Percentiles rank a stretch among this genome's conserved stretches.
phyloP scores from a whole-genome alignment of 2,888 invertebrate genomes.

The Taphrorychus bicolor region DNA sequence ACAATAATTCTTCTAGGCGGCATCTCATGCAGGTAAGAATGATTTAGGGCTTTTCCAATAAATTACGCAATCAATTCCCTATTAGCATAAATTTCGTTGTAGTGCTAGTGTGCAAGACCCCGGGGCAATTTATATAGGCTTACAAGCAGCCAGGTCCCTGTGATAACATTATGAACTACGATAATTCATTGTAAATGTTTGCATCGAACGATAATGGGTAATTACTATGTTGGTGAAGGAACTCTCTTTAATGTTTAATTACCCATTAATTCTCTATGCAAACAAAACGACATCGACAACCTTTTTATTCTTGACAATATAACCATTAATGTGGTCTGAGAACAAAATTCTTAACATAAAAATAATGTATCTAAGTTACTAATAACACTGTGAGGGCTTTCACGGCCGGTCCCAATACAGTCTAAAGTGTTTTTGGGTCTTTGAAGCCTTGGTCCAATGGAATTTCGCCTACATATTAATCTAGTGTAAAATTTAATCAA shows the following conservation, averaged over 20 bases:
- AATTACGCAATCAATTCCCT: neutral
- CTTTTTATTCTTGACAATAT: no score
- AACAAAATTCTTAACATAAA: no score
- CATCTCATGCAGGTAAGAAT: neutral
- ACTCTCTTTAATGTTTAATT: neutral
- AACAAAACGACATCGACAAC: no score
- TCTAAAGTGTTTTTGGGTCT: no score
- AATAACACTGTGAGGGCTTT: no score
- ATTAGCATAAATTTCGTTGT: neutral
- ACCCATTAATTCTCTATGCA: no score
- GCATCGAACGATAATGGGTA: neutral
- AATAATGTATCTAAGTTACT: no score
- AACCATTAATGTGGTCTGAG: no score
- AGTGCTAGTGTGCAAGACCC: neutral
- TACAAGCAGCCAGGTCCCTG: neutral
- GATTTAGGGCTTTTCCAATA: neutral
- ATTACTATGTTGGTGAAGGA: neutral
- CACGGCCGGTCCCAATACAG: no score
- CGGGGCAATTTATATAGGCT: neutral
- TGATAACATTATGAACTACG: neutral
- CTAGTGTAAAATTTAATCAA: no score
- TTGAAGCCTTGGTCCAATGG: no score
- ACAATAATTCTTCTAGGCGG: neutral
- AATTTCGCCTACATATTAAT: no score
- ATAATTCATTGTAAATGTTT: neutral